These are phyloP conservation scores for Coenonympha glycerion DNA, from an alignment of 2,888 invertebrate species.

Conservation along the genomic window DNA sequence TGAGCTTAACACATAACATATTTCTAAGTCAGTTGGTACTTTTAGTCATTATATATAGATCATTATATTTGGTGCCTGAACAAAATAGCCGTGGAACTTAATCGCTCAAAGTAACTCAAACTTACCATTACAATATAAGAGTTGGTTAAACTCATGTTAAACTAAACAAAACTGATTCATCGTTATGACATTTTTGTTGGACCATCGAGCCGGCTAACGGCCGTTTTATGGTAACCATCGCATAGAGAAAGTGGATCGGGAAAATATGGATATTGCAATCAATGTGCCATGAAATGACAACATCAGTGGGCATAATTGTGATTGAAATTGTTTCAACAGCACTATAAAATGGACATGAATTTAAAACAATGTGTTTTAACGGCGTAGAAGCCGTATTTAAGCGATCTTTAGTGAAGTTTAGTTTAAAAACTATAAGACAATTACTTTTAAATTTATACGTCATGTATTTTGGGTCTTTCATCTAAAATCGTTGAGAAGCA, in stretches of 20 bases:
- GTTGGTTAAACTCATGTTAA: conserved; percentile 19
- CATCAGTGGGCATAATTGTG: conserved; percentile 1
- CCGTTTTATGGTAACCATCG: conserved; percentile 38
- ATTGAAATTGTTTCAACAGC: conserved; percentile 7
- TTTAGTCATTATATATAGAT: no score
- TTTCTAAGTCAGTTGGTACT: no score
- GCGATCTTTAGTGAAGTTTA: no score
- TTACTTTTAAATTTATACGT: no score
- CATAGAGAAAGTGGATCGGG: conserved; percentile 25
- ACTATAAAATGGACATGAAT: background rate
- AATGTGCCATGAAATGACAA: conserved; percentile 28
- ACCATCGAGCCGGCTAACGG: conserved; percentile 37
- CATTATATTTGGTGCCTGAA: background rate
- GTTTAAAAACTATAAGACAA: no score
- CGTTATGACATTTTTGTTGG: conserved; percentile 29
- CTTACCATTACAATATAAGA: conserved; percentile 5
- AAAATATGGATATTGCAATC: conserved; percentile 44
- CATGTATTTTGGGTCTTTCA: no score
- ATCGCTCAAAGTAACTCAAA: background rate
- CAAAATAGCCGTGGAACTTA: background rate
- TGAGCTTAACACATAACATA: no score
- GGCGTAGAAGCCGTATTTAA: no score
- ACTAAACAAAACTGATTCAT: conserved; percentile 20
- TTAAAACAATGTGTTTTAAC: background rate
- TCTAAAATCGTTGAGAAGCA: no score